Conservation (phyloP, 2,113 vertebrate genomes). For the Lamprologus speciosus region DNA sequence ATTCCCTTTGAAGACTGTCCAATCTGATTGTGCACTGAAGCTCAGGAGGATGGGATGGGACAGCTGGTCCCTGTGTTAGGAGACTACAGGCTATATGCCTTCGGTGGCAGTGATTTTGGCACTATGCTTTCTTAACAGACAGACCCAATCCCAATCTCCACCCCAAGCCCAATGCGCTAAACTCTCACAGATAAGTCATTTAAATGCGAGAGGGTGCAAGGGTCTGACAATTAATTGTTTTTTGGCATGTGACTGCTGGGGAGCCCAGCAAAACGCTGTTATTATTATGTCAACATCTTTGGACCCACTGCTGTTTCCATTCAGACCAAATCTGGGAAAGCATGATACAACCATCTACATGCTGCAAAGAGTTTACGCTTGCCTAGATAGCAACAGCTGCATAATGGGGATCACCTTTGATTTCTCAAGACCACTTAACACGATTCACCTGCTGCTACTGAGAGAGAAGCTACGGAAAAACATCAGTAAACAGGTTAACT, state of each 20-base stretch:
- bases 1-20: not conserved
- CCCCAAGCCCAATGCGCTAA: not conserved
- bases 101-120: not conserved
- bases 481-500: not conserved
- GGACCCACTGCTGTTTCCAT: not conserved
- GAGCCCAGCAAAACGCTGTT: not conserved
- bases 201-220: not conserved
- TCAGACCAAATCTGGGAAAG: not conserved
- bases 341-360: not conserved
- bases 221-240: not conserved
- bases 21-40: not conserved
- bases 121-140: not conserved
- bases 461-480: not conserved
- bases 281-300: not conserved
- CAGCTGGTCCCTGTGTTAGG: not conserved
- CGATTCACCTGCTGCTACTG: not conserved
- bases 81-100: not conserved
- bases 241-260: not conserved
- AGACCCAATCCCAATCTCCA: not conserved
- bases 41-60: not conserved
- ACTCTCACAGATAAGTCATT: not conserved
- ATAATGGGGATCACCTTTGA: not conserved
- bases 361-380: not conserved
- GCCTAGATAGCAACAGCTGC: not conserved
- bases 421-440: not conserved